These are phyloP conservation scores for Aurelia aurita complex sp. Pacific DNA, from an alignment of 30 jellyfish, hydroid and myxozoan genomes.

Conservation along the genomic window DNA sequence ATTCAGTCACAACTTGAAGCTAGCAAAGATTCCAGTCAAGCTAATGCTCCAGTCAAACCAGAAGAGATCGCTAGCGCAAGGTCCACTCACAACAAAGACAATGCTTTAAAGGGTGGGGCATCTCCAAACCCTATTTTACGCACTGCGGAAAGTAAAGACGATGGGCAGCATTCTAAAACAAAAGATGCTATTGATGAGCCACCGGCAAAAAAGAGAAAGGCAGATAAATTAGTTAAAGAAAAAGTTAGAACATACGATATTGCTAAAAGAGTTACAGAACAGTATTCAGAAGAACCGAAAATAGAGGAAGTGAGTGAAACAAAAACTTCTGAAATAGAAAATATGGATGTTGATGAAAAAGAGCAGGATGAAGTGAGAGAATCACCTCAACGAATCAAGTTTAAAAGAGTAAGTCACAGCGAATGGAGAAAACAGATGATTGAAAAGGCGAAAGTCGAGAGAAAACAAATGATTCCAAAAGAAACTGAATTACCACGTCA, in stretches of 20 bases:
- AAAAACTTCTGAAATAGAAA: too few species aligned
- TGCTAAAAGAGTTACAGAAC: neutral
- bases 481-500: constrained; percentile 60
- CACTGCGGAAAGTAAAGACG: too few species aligned
- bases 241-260: neutral
- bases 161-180: neutral
- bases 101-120: too few species aligned
- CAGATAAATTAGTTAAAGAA: neutral
- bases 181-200: neutral
- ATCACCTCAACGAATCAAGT: neutral
- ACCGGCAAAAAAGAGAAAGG: neutral
- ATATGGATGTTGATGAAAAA: too few species aligned
- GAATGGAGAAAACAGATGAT: constrained; percentile 23
- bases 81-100: too few species aligned
- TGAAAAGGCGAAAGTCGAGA: constrained; percentile 23
- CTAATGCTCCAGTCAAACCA: too few species aligned
- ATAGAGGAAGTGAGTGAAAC: too few species aligned
- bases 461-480: constrained; percentile 38
- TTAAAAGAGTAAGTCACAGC: neutral
- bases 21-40: too few species aligned
- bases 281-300: too few species aligned
- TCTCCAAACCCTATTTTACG: too few species aligned
- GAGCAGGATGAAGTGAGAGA: neutral
- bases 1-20: too few species aligned
- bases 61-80: too few species aligned